phyloP scores from a whole-genome alignment of 2,797 vertebrate species.

The Argya squamiceps region DNA sequence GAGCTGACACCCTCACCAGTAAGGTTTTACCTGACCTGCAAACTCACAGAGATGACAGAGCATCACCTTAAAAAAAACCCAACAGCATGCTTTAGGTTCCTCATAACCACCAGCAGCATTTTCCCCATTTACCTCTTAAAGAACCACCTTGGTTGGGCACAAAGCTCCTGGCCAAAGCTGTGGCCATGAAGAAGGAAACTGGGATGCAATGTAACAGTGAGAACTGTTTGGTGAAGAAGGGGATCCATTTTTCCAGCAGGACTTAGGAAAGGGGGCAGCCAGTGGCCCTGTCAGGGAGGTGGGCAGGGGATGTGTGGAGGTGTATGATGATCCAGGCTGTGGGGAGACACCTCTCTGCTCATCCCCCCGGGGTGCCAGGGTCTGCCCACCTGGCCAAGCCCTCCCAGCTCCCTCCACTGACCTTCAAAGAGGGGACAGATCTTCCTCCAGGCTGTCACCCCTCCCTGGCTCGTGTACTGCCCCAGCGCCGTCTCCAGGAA shows the following conservation, averaged over 20 bases:
- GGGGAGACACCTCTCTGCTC: neutral
- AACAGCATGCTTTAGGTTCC: neutral
- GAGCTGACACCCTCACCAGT: neutral
- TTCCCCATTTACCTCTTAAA: neutral
- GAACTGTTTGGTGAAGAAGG: neutral
- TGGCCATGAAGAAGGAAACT: neutral
- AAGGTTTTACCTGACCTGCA: neutral
- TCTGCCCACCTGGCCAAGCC: neutral
- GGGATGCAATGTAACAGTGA: fast-evolving
- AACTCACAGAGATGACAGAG: neutral
- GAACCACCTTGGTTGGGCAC: neutral
- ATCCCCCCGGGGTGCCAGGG: fast-evolving
- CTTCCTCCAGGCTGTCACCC: conserved; percentile 93
- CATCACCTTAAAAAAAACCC: neutral
- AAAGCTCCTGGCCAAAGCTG: neutral
- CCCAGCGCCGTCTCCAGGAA: conserved; percentile 92
- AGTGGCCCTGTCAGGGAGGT: neutral
- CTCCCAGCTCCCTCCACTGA: conserved; percentile 56
- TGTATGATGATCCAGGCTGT: fast-evolving
- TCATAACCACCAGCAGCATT: neutral
- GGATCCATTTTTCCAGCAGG: neutral
- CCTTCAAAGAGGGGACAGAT: conserved; percentile 96
- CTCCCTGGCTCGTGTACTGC: conserved; percentile 94
- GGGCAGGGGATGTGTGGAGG: neutral
- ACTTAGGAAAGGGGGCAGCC: neutral